Percentiles rank a stretch among this genome's conserved stretches.
These are phyloP conservation scores for Gnathochromis pfefferi DNA, from an alignment of 2,113 vertebrate species.

Conservation along the genomic window DNA sequence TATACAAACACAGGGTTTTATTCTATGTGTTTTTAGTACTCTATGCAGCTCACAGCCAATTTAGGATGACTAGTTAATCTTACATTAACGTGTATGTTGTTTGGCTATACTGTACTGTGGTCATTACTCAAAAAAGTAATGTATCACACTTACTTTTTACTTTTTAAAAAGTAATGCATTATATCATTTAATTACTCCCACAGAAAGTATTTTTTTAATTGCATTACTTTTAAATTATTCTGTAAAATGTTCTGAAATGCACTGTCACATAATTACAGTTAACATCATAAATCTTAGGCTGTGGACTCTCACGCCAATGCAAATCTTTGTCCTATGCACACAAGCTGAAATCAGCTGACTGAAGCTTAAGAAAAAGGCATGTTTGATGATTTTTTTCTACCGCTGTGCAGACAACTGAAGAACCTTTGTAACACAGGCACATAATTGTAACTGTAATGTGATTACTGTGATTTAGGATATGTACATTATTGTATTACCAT, in stretches of 20 bases:
- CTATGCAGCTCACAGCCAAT: neutral
- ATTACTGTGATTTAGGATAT: neutral
- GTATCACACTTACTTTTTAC: neutral
- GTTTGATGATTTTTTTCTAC: neutral
- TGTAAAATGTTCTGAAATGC: neutral
- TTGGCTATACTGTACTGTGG: neutral
- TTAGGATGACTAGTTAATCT: neutral
- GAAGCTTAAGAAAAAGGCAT: accelerated
- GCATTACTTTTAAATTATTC: neutral
- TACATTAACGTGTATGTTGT: accelerated
- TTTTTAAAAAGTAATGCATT: neutral
- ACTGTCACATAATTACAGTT: neutral
- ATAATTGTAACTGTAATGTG: neutral
- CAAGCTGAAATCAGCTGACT: neutral
- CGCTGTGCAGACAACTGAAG: neutral
- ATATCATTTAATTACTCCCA: neutral
- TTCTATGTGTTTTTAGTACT: neutral
- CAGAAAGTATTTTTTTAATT: neutral
- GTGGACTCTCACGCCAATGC: accelerated
- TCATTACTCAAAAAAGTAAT: neutral
- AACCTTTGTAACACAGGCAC: neutral
- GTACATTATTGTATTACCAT: neutral
- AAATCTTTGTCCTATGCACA: neutral
- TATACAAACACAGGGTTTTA: neutral
- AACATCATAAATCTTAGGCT: neutral